Evolutionary conservation across 2,797 vertebrate species (phyloP).

Genomic region (Sparidentex hasta): DNA sequence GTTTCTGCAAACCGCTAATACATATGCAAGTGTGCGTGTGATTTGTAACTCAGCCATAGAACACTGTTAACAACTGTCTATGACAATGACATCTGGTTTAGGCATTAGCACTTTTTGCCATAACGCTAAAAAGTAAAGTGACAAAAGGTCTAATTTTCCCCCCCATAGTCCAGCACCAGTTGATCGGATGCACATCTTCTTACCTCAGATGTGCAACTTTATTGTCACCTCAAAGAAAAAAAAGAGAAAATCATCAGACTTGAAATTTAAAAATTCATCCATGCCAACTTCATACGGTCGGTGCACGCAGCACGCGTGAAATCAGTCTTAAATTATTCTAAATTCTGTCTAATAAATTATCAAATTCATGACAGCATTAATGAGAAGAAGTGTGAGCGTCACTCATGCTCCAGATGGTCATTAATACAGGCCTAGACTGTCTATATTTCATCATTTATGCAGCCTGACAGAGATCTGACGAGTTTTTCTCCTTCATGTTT

Average conservation of each 20-base stretch:
- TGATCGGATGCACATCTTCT: background rate
- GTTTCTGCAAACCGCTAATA: too few species aligned
- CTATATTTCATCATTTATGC: constrained; percentile 6
- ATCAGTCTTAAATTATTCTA: background rate
- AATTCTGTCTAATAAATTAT: background rate
- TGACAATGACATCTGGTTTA: too few species aligned
- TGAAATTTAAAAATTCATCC: background rate
- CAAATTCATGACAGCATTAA: background rate
- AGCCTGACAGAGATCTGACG: constrained; percentile 14
- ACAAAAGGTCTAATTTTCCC: too few species aligned
- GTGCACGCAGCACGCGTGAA: too few species aligned
- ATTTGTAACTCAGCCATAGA: too few species aligned
- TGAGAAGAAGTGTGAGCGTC: background rate
- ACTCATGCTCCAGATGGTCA: background rate
- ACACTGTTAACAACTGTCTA: too few species aligned
- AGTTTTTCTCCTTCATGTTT: constrained; percentile 4
- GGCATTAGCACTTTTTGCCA: too few species aligned
- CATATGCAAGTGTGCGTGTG: too few species aligned
- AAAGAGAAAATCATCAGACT: background rate
- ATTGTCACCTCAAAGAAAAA: background rate
- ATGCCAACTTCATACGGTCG: background rate
- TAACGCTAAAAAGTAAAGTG: too few species aligned
- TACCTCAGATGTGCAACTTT: too few species aligned
- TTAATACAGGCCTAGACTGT: background rate
- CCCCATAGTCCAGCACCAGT: too few species aligned